Base-by-base conservation (phyloP, 2,888 invertebrate genomes). In the Orgyia antiqua region DNA sequence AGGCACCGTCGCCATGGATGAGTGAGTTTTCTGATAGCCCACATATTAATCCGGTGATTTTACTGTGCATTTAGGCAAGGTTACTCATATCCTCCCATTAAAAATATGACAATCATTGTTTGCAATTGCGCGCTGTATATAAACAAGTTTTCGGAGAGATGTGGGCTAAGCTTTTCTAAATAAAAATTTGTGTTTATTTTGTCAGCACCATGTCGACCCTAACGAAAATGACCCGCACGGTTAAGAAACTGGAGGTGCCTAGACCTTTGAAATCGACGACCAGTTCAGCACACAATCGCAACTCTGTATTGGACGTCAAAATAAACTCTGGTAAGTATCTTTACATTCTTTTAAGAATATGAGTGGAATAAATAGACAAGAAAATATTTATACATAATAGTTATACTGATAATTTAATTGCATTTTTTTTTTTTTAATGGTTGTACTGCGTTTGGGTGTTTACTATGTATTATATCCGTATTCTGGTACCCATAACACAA, bases 231-330 rank as follows among this genome's bases (percentile, higher is more conserved):
- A 89, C 89, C 77, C 89, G 92, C 77, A 89, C 90, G 59, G 89
- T 90, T 39, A 92, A 92, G 77, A 92, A 92, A 83, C 86, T 92
- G 58, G 92, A 93, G 79, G 90, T 92, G 65, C 92, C 93, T 54
- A 88, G 92, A 74, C 92, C 92, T 61, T 80, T 92, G 51, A 93
- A 92, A 80, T 80, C 83, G 48, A 87, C 89, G 49, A 88, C 89
- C 51, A 88, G 89, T 64, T 76, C 83, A 46, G 78, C 86, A 57
- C 87, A 83, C 66, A 84, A 79, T 59, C 80, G 86, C 50, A 87
- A 83, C 58, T 87, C 86, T 41, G 74, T 82, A 50, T 61, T 82
- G 59, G 87, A 87, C 54, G 76, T 82, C 66, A 88, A 82, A 80
- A 87, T 84, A 70, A 87, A 78, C 68, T 83, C 79, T 64, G 82